phyloP scores from a whole-genome alignment of 2,113 vertebrate genomes.

The Catharus fuscescens region DNA sequence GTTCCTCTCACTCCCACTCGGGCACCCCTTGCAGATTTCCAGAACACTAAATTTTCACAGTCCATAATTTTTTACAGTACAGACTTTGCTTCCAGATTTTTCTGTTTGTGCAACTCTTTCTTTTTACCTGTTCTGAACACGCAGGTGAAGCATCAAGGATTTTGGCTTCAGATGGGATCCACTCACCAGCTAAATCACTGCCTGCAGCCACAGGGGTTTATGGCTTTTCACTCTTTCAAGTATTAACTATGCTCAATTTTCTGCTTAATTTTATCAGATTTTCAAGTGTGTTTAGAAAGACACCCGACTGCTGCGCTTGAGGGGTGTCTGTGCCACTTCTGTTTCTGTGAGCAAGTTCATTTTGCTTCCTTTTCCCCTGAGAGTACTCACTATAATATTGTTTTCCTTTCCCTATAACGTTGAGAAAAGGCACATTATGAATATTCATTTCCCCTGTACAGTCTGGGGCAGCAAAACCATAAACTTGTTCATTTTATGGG shows the following conservation, averaged over 20 bases:
- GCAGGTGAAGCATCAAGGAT: neutral
- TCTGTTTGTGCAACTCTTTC: neutral
- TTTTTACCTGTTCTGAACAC: neutral
- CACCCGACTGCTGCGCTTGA: neutral
- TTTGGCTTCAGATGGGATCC: neutral
- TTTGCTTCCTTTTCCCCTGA: neutral
- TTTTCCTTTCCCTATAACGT: neutral
- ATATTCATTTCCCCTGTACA: conserved; percentile 7
- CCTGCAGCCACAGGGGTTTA: neutral
- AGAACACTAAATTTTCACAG: neutral
- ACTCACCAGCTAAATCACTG: neutral
- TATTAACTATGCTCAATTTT: neutral
- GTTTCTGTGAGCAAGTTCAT: neutral
- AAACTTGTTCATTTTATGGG: neutral
- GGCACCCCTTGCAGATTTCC: neutral
- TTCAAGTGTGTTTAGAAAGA: neutral
- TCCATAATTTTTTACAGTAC: neutral
- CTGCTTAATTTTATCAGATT: conserved; percentile 22
- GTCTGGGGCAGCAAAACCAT: neutral
- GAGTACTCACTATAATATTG: neutral
- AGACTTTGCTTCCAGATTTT: neutral
- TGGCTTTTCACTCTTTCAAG: neutral
- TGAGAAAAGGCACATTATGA: neutral
- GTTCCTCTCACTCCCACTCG: accelerated
- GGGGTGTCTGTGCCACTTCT: neutral